phyloP scores from a whole-genome alignment of 2,113 vertebrate genomes.

The Cranoglanis bouderius region DNA sequence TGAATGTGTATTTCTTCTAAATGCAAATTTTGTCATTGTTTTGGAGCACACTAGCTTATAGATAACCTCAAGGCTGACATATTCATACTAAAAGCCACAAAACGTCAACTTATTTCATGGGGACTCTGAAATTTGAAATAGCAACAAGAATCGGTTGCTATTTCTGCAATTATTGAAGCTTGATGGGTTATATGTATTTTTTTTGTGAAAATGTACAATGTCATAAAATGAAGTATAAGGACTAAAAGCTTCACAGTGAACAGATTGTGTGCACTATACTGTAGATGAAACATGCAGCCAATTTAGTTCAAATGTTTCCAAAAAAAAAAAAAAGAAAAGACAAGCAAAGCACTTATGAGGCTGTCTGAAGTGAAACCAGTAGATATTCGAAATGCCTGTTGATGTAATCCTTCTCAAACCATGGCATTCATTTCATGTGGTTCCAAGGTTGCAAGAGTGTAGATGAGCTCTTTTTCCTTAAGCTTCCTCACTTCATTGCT shows the following conservation, averaged over 20 bases:
- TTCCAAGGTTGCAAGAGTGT: constrained; percentile 9
- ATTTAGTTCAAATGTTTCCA: not conserved
- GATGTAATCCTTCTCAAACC: not conserved
- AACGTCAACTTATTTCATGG: no score
- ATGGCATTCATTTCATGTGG: not conserved
- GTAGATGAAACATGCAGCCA: not conserved
- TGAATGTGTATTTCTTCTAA: no score
- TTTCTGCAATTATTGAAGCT: not conserved
- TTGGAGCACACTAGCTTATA: no score
- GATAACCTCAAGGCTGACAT: no score
- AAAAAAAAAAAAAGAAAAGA: not conserved
- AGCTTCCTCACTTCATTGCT: not conserved
- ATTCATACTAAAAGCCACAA: no score
- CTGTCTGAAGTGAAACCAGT: not conserved
- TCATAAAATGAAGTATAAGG: not conserved
- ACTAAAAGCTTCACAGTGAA: not conserved
- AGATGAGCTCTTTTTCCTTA: not conserved
- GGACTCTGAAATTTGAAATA: not conserved
- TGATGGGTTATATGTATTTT: not conserved
- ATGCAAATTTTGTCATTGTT: no score
- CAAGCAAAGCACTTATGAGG: not conserved
- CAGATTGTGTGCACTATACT: not conserved
- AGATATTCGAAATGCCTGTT: not conserved
- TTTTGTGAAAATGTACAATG: not conserved
- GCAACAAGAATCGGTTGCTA: not conserved